Evolutionary conservation across 2,113 vertebrate species (phyloP).

Genomic region (Peromyscus polionotus): DNA sequence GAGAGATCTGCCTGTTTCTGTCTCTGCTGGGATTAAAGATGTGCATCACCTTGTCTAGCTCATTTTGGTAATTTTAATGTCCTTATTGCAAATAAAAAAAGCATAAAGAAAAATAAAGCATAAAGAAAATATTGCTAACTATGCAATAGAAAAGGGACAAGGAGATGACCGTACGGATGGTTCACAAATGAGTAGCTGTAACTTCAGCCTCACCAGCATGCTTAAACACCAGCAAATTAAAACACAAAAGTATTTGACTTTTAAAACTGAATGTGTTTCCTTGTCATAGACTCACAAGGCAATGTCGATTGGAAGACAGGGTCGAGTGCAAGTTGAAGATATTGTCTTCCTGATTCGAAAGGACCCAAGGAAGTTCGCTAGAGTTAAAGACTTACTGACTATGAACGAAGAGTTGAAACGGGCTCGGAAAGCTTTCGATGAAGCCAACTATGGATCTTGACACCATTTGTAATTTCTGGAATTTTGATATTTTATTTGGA

Average conservation of each 20-base stretch:
- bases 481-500: constrained; percentile 42
- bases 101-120: background rate
- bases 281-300: constrained; percentile 95
- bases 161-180: background rate
- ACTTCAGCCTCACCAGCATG: background rate
- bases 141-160: background rate
- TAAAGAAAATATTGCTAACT: constrained; percentile 28
- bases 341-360: constrained; percentile 99
- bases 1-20: background rate
- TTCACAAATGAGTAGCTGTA: constrained; percentile 46
- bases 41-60: background rate
- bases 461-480: constrained; percentile 51
- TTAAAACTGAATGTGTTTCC: constrained; percentile 54
- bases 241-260: constrained; percentile 32
- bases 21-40: background rate
- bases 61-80: constrained; percentile 25
- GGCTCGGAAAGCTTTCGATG: constrained; percentile 98
- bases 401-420: constrained; percentile 99
- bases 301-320: constrained; percentile 98
- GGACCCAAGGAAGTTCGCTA: constrained; percentile 97
- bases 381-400: constrained; percentile 98
- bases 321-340: constrained; percentile 98
- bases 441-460: constrained; percentile 98
- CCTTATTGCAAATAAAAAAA: background rate
- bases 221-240: constrained; percentile 39